phyloP scores from a whole-genome alignment of 2,797 vertebrate genomes.

The Darevskia nairensis region DNA sequence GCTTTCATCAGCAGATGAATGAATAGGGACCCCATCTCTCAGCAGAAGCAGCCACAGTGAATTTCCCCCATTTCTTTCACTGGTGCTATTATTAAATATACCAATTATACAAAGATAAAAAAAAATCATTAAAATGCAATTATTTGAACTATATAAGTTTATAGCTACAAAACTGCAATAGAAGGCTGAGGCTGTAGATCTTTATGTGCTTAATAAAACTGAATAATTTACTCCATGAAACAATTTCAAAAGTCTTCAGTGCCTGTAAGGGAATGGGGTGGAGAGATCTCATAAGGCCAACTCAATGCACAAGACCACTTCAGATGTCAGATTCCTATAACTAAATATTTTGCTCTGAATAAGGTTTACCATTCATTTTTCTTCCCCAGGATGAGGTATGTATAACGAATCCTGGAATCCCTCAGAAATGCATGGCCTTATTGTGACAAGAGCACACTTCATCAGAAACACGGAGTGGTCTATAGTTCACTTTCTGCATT shows the following conservation, averaged over 20 bases:
- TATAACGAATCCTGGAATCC: neutral
- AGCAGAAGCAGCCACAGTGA: conserved; percentile 26
- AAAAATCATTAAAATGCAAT: conserved; percentile 77
- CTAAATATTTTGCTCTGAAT: neutral
- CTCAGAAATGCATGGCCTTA: neutral
- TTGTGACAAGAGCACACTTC: neutral
- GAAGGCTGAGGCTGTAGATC: conserved; percentile 65
- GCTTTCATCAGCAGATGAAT: conserved; percentile 39
- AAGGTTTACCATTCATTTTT: neutral
- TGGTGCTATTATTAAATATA: conserved; percentile 65
- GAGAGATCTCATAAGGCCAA: conserved; percentile 17
- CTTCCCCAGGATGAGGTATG: neutral
- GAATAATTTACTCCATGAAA: conserved; percentile 67
- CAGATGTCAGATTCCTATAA: neutral
- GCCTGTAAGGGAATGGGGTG: neutral
- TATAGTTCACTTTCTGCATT: neutral
- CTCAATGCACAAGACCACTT: conserved; percentile 9
- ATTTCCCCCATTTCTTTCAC: conserved; percentile 45
- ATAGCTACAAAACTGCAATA: conserved; percentile 71
- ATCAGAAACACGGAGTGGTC: neutral
- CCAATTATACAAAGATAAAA: conserved; percentile 72
- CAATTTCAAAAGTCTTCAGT: conserved; percentile 32
- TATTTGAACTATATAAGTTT: conserved; percentile 73
- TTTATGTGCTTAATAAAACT: conserved; percentile 77
- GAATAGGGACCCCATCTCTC: neutral